Conservation (phyloP, 2,113 vertebrate species). For the Phasianus colchicus region DNA sequence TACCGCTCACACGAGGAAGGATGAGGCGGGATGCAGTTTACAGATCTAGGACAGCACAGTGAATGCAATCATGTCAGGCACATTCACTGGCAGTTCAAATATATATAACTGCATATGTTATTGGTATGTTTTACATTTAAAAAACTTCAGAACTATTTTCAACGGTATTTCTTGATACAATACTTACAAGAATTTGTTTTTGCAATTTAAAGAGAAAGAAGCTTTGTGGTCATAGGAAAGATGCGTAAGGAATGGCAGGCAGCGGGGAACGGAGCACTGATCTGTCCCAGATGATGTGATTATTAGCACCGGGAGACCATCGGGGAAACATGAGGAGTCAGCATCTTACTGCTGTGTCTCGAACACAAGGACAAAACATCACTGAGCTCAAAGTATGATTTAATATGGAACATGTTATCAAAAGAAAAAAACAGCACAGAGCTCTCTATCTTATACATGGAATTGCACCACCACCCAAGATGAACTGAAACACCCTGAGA, state of each 20-base stretch:
- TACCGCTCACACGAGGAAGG: neutral
- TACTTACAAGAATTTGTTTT: neutral
- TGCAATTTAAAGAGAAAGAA: neutral
- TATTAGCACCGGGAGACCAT: slow-evolving; percentile 23
- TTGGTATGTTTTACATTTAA: neutral
- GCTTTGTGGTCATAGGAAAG: neutral
- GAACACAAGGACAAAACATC: slow-evolving; percentile 47
- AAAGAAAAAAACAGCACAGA: neutral
- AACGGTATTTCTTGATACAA: neutral
- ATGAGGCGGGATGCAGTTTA: slow-evolving; percentile 13
- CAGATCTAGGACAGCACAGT: neutral
- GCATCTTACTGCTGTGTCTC: slow-evolving; percentile 10
- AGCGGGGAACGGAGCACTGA: neutral
- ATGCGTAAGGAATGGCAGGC: neutral
- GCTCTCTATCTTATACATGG: neutral
- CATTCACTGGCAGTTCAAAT: slow-evolving; percentile 9
- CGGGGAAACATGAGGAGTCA: slow-evolving; percentile 18
- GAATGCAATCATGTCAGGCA: slow-evolving; percentile 5
- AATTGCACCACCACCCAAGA: neutral
- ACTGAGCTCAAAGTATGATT: neutral
- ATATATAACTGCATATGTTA: neutral
- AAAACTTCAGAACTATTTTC: neutral
- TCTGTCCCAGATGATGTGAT: slow-evolving; percentile 33
- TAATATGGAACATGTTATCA: neutral
- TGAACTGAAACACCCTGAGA: neutral